Evolutionary conservation across 2,113 vertebrate genomes (phyloP).

Genomic region (Erythrocebus patas): DNA sequence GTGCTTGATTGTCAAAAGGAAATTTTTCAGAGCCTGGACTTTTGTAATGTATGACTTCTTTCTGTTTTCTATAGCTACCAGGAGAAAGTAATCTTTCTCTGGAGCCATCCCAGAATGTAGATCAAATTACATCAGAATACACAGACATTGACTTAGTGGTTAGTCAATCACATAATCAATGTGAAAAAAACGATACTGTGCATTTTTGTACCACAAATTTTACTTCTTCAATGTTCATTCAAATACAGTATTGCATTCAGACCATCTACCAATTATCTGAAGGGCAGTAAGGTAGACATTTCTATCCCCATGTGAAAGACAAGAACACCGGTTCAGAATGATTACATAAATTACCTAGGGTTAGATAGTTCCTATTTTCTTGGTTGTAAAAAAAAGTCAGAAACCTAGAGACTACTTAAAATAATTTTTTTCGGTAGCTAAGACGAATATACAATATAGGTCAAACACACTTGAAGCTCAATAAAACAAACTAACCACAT

Average conservation of each 20-base stretch:
- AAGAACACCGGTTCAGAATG: slow-evolving; percentile 27
- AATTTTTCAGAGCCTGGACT: slow-evolving; percentile 12
- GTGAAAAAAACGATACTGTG: background rate
- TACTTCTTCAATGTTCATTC: slow-evolving; percentile 3
- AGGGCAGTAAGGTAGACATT: background rate
- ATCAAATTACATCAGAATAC: slow-evolving; percentile 49
- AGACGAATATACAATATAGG: background rate
- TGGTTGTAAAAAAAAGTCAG: background rate
- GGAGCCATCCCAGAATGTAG: background rate
- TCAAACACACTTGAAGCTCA: slow-evolving; percentile 25
- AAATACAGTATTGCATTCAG: background rate
- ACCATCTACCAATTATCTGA: background rate
- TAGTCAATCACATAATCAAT: slow-evolving; percentile 39
- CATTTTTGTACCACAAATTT: slow-evolving; percentile 33
- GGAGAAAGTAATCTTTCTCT: slow-evolving; percentile 30
- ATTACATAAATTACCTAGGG: slow-evolving; percentile 23
- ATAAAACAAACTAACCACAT: background rate
- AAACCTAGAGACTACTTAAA: slow-evolving; percentile 28
- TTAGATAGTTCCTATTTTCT: slow-evolving; percentile 42
- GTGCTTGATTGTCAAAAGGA: slow-evolving; percentile 26
- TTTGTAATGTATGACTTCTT: slow-evolving; percentile 1
- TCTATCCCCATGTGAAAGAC: slow-evolving; percentile 8
- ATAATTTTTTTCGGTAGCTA: background rate
- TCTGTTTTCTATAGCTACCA: slow-evolving; percentile 16
- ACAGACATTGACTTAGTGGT: background rate